Conservation (phyloP, 23 tunicate genomes). For the Trididemnum clinides region DNA sequence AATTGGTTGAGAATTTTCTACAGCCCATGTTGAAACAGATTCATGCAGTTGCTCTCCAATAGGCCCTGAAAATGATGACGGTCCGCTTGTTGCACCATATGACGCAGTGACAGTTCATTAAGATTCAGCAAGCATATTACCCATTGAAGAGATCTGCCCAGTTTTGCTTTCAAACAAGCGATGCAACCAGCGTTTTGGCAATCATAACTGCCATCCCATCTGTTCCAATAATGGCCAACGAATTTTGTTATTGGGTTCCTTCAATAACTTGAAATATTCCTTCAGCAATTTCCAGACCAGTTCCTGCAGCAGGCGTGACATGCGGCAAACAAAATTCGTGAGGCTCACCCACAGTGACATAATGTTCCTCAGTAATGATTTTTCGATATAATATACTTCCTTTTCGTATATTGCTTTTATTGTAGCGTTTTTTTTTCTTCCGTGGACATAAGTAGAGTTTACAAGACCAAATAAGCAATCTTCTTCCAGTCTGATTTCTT, state of each 20-base stretch:
- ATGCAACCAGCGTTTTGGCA: background rate
- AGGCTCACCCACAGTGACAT: conserved; percentile 31
- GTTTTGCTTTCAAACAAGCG: background rate
- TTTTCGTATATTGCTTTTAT: background rate
- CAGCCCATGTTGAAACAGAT: conserved; percentile 20
- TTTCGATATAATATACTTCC: background rate
- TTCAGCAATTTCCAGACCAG: conserved; percentile 12
- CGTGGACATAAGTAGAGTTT: background rate
- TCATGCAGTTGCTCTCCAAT: conserved; percentile 18
- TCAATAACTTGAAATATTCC: background rate
- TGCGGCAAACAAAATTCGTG: background rate
- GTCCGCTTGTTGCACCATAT: conserved; percentile 11
- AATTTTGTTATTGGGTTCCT: background rate
- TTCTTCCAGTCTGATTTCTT: background rate
- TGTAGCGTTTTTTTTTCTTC: conserved; percentile 29
- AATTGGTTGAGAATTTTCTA: background rate
- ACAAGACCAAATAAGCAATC: background rate
- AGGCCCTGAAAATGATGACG: conserved; percentile 18
- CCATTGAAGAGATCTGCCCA: conserved; percentile 14
- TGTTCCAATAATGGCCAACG: conserved; percentile 2
- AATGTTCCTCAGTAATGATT: conserved; percentile 11
- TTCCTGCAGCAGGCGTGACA: conserved; percentile 12
- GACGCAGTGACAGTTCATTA: conserved; percentile 27
- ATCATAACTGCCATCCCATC: conserved; percentile 36
- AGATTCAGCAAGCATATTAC: conserved; percentile 20